Percentiles rank a stretch among this genome's conserved stretches.
These are phyloP conservation scores for Pammene fasciana DNA, from an alignment of 2,888 invertebrate genomes.

Conservation along the genomic window DNA sequence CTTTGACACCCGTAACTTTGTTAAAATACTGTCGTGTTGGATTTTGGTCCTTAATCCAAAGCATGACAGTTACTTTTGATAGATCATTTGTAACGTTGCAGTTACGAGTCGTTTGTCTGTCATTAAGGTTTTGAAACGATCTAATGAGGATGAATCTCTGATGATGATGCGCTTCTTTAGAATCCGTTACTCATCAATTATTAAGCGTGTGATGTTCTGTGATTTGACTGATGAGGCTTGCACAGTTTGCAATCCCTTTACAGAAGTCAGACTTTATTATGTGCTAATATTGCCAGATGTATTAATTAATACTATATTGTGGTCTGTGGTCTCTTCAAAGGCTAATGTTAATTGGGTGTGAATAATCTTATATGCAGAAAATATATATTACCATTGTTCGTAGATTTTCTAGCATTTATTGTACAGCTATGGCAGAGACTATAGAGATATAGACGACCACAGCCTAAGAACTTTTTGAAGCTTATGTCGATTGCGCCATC, in stretches of 20 bases:
- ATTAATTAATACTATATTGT: not conserved
- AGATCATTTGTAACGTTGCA: conserved; percentile 39
- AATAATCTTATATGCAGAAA: not conserved
- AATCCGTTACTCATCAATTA: conserved; percentile 18
- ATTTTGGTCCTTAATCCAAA: conserved; percentile 35
- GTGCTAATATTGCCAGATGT: not conserved
- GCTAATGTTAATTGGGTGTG: not conserved
- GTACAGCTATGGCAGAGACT: no score
- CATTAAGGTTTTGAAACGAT: conserved; percentile 44
- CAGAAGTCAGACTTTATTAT: not conserved
- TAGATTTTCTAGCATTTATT: no score
- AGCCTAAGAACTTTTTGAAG: no score
- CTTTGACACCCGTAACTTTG: conserved; percentile 60
- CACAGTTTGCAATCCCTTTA: conserved; percentile 8
- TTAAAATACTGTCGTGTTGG: conserved; percentile 31
- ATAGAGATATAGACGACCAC: no score
- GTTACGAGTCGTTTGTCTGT: conserved; percentile 50
- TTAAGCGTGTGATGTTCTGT: not conserved
- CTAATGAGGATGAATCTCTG: conserved; percentile 55
- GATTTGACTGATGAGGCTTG: no score
- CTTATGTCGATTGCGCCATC: no score
- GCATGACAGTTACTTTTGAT: conserved; percentile 31
- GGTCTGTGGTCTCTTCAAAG: not conserved
- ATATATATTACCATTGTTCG: not conserved
- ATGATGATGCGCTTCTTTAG: conserved; percentile 4